Evolutionary conservation across 2,888 invertebrate species (phyloP), one percentile per base, ranked within the genome.

Genomic region (Acronicta aceris): DNA sequence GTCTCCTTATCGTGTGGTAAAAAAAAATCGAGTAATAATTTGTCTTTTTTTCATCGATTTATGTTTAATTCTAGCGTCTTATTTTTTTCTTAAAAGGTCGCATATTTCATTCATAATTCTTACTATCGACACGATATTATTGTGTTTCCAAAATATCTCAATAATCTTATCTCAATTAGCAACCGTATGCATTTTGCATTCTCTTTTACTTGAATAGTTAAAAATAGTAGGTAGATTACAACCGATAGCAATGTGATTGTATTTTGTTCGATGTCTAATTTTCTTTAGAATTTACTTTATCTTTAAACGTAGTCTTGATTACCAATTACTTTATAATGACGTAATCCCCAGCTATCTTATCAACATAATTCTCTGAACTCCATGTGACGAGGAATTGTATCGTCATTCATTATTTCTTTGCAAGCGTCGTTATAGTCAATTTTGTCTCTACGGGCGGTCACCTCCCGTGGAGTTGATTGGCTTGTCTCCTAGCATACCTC

Each of bases 401-500:
- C 49, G 62, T 76, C 71, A 76, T 77, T 77, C 68, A 71, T 74
- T 77, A 72, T 47, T 70, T 65, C 52, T 60, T 61, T 50, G 61
- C 33, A 56, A 60, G 58, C 61, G 58, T 76, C 76, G 66, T 76
- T 76, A 74, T 62, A 61, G 74, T 65, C 74, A 76, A 82, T 82
- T 74, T 76, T 46, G 58, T 71, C 64, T 67, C 78, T 52, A 43
- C 76, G 78, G 77, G 81, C 52, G 52, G 57, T 56, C 54, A 54
- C 40, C 55, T 73, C 84, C 82, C 70, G 81, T 62, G 41, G 81
- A 41, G 84, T 63, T 80, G 76, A 81, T 81, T 74, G 75, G 74
- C 63, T 59, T 62, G 65, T 66, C 67, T 71, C 62, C 50, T 65
- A 59, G 59, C 48, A 68, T 66, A 65, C 55, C 65, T 55, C 54